A percentile compares a stretch with the other conserved stretches of the same genome.
Conservation (phyloP, 2,888 invertebrate species). For the Ormyrus nitidulus region DNA sequence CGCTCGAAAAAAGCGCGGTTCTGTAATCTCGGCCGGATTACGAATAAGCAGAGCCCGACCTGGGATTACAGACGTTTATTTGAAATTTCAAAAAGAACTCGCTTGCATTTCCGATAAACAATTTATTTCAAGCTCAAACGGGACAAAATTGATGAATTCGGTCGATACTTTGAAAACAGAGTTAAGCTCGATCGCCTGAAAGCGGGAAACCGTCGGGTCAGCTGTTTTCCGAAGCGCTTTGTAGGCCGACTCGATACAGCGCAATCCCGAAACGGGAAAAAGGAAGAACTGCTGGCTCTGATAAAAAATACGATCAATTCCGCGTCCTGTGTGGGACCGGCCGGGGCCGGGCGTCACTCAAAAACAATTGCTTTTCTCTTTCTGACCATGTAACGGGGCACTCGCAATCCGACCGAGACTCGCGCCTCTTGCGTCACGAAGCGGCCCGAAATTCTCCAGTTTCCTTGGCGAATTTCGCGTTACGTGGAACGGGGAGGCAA, state of each 20-base stretch:
- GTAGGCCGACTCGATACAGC: slow-evolving; percentile 46
- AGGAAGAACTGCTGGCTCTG: too few relatives aligned
- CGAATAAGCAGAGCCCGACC: not conserved
- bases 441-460: slow-evolving; percentile 61
- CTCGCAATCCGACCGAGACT: slow-evolving; percentile 59
- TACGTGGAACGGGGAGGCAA: not conserved
- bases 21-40: not conserved
- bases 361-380: slow-evolving; percentile 63
- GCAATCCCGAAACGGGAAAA: slow-evolving; percentile 21
- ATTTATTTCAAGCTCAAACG: too few relatives aligned
- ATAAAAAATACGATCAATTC: slow-evolving; percentile 42
- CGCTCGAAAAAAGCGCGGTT: not conserved
- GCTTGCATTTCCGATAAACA: too few relatives aligned
- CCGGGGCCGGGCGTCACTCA: slow-evolving; percentile 44
- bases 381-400: slow-evolving; percentile 63
- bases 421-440: slow-evolving; percentile 59
- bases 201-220: slow-evolving; percentile 32
- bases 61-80: not conserved
- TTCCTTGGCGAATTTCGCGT: slow-evolving; percentile 62
- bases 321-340: slow-evolving; percentile 1
- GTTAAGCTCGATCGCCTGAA: slow-evolving; percentile 14
- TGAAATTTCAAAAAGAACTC: not conserved
- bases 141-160: too few relatives aligned
- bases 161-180: slow-evolving; percentile 10
- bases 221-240: slow-evolving; percentile 46